Conservation (phyloP, 2,888 invertebrate genomes). For the Rhodophaea formosa region DNA sequence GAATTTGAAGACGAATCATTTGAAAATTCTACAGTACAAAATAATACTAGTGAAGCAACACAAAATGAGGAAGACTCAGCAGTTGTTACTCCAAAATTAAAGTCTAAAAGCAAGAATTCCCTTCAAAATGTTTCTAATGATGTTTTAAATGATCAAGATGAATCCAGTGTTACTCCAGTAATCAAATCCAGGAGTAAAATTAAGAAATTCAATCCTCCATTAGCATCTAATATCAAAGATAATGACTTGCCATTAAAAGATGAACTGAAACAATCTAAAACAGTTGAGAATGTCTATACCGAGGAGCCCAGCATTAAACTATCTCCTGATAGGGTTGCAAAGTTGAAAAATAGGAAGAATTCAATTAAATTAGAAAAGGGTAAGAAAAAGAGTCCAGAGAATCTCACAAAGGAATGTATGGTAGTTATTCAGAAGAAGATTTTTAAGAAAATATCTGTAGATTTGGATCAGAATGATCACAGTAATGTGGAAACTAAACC, state of each 20-base stretch:
- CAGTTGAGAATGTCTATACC: neutral
- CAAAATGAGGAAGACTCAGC: neutral
- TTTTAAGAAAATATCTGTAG: slow-evolving; percentile 38
- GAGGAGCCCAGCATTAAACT: neutral
- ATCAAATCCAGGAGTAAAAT: slow-evolving; percentile 41
- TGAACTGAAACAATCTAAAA: neutral
- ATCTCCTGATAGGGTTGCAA: neutral
- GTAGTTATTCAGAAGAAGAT: slow-evolving; percentile 70
- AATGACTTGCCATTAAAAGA: neutral
- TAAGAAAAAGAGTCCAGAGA: slow-evolving; percentile 55
- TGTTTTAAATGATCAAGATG: neutral
- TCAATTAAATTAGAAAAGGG: slow-evolving; percentile 22
- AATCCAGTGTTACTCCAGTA: neutral
- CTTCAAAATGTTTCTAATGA: neutral
- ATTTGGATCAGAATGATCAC: slow-evolving; percentile 17
- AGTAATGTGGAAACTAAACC: slow-evolving; percentile 26
- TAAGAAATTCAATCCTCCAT: slow-evolving; percentile 26
- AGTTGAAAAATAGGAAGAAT: slow-evolving; percentile 5
- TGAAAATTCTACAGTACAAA: neutral
- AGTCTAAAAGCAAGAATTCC: neutral
- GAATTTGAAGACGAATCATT: neutral
- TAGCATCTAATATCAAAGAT: neutral
- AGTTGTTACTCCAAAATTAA: neutral
- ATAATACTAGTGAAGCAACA: neutral
- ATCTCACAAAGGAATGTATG: slow-evolving; percentile 68